These are phyloP conservation scores for Megalops cyprinoides DNA, from an alignment of 2,797 vertebrate species.

Conservation along the genomic window DNA sequence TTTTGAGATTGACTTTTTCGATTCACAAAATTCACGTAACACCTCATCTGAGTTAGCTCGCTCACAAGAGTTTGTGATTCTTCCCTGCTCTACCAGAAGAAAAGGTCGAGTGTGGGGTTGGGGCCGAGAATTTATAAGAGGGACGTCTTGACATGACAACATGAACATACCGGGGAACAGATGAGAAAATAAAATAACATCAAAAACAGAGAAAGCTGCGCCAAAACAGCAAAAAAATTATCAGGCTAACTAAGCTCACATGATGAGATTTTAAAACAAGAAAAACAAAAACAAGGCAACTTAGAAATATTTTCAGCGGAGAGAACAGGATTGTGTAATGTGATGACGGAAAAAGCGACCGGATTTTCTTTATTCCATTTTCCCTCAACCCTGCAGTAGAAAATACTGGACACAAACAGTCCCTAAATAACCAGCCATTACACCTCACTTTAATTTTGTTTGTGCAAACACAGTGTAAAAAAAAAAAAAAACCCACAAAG, in stretches of 20 bases:
- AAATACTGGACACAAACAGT: constrained; percentile 64
- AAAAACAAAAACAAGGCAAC: constrained; percentile 6
- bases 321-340: constrained; percentile 16
- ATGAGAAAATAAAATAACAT: constrained; percentile 31
- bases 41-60: constrained; percentile 15
- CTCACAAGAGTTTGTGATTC: background rate
- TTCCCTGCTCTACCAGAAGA: background rate
- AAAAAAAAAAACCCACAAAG: constrained; percentile 33
- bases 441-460: constrained; percentile 34
- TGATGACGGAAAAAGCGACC: constrained; percentile 53
- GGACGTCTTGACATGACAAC: background rate
- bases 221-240: background rate
- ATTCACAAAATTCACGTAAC: constrained; percentile 21
- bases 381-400: constrained; percentile 45
- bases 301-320: background rate
- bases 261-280: background rate
- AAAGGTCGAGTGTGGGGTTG: background rate
- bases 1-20: constrained; percentile 31
- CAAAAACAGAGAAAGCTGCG: constrained; percentile 25
- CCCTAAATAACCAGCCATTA: constrained; percentile 60
- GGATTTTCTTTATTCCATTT: constrained; percentile 47
- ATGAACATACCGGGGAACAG: constrained; percentile 21
- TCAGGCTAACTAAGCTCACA: background rate
- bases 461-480: constrained; percentile 30
- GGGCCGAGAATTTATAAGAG: constrained; percentile 9